phyloP scores from a whole-genome alignment of 2,113 vertebrate genomes.

The Narcine bancroftii region DNA sequence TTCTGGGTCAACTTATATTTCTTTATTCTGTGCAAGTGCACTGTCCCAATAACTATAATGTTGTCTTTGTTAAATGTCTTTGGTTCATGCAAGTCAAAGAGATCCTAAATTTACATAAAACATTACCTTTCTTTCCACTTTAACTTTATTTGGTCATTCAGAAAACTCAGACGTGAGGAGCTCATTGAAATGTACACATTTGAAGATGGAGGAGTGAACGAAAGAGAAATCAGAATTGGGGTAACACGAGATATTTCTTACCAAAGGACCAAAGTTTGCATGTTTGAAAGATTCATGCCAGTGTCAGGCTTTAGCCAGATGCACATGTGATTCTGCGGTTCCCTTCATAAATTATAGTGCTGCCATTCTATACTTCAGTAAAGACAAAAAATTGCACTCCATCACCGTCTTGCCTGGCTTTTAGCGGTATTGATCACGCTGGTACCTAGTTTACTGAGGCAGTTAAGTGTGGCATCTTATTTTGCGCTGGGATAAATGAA shows the following conservation, averaged over 20 bases:
- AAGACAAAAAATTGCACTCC: conserved; percentile 68
- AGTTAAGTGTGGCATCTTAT: conserved; percentile 65
- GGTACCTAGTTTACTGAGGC: conserved; percentile 54
- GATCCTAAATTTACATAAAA: background rate
- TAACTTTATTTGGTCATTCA: background rate
- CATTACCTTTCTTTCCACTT: background rate
- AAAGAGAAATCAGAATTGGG: background rate
- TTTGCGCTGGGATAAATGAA: conserved; percentile 62
- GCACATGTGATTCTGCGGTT: conserved; percentile 29
- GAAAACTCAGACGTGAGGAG: background rate
- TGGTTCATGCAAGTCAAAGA: background rate
- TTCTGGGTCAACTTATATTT: background rate
- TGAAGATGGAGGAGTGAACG: background rate
- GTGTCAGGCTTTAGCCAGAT: conserved; percentile 34
- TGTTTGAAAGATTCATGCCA: conserved; percentile 30
- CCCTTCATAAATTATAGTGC: conserved; percentile 38
- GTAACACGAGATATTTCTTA: conserved; percentile 2
- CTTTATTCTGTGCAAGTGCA: background rate
- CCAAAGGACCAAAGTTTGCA: conserved; percentile 3
- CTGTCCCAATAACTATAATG: background rate
- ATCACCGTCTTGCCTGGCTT: conserved; percentile 63
- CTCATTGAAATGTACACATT: background rate
- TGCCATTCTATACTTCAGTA: conserved; percentile 53
- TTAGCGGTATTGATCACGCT: conserved; percentile 64
- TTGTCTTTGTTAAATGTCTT: background rate